Conservation (phyloP, 1,140 invertebrate species). For the Sarcophaga bullata region DNA sequence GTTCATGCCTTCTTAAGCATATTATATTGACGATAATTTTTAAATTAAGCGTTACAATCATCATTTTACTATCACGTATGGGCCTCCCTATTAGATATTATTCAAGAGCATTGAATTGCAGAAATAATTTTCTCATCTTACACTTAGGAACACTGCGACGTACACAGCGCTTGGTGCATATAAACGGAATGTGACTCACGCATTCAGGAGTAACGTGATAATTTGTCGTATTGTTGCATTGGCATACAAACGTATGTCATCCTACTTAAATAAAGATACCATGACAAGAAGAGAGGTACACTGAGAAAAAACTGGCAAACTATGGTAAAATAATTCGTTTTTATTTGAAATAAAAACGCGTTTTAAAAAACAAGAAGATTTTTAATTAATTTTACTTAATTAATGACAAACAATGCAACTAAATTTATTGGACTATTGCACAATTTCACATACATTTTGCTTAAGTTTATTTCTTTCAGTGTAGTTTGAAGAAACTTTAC, state of each 20-base stretch:
- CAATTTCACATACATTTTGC: neutral
- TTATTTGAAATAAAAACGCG: too few relatives aligned
- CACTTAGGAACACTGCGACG: neutral
- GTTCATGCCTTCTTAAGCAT: too few relatives aligned
- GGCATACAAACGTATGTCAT: neutral
- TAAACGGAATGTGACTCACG: conserved; percentile 32
- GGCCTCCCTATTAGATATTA: too few relatives aligned
- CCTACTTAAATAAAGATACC: too few relatives aligned
- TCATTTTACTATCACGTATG: too few relatives aligned
- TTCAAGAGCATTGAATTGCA: conserved; percentile 6
- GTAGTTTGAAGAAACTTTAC: neutral
- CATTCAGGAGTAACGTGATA: conserved; percentile 39
- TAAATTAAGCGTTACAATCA: too few relatives aligned
- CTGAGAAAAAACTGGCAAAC: neutral
- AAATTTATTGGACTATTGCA: neutral
- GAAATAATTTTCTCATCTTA: conserved; percentile 29
- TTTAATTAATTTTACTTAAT: too few relatives aligned
- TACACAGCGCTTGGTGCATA: neutral
- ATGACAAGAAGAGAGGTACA: neutral
- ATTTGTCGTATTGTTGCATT: conserved; percentile 30
- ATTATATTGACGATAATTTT: too few relatives aligned
- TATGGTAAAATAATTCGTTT: neutral
- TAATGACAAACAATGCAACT: too few relatives aligned
- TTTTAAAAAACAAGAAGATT: too few relatives aligned
- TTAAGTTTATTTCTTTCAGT: neutral